A percentile compares a stretch with the other conserved stretches of the same genome.
Evolutionary conservation across 2,797 vertebrate genomes (phyloP).

Genomic region (Aselliscus stoliczkanus): DNA sequence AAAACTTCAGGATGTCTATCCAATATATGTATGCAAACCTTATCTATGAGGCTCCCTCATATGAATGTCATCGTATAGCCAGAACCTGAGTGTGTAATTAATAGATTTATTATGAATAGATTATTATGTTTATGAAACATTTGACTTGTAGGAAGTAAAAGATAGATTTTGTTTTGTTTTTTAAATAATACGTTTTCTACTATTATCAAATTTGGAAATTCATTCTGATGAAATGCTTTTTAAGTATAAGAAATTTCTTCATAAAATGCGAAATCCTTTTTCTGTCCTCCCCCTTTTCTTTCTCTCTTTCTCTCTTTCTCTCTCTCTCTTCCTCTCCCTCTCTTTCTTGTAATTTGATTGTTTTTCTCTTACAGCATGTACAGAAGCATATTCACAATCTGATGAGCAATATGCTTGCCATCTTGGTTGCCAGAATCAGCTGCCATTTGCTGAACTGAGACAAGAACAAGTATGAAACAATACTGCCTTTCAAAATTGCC

Average conservation of each 20-base stretch:
- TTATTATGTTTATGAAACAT: too few relatives aligned
- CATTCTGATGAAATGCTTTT: neutral
- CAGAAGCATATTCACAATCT: conserved; percentile 92
- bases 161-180: neutral
- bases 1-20: neutral
- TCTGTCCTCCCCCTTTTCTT: neutral
- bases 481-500: conserved; percentile 29
- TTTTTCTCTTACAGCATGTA: conserved; percentile 87
- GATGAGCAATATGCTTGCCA: conserved; percentile 96
- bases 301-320: neutral
- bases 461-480: conserved; percentile 89
- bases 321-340: neutral
- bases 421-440: conserved; percentile 95
- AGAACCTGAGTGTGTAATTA: neutral
- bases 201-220: conserved; percentile 10
- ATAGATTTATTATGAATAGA: too few relatives aligned
- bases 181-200: conserved; percentile 24
- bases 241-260: conserved; percentile 33
- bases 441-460: conserved; percentile 92
- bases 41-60: neutral
- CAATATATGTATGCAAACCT: neutral
- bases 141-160: neutral
- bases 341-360: neutral
- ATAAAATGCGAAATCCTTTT: conserved; percentile 2
- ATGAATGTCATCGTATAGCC: neutral